Evolutionary conservation across 2,113 vertebrate genomes (phyloP).

Genomic region (Zonotrichia leucophrys): DNA sequence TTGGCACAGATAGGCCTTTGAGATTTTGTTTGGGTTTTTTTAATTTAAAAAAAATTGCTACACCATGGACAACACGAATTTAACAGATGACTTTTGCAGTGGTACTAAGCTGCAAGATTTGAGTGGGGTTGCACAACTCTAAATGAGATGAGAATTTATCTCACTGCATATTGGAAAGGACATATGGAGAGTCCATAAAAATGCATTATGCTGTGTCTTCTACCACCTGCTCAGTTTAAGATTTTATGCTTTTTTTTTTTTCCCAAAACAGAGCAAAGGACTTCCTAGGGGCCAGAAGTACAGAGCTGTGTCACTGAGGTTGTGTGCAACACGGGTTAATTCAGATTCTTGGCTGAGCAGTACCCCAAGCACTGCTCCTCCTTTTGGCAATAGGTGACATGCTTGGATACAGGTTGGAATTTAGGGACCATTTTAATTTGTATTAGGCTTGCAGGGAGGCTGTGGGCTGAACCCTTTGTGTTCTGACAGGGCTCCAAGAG

Average conservation of each 20-base stretch:
- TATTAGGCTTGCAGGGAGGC: not conserved
- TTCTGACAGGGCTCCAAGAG: not conserved
- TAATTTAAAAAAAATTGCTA: not conserved
- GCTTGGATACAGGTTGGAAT: not conserved
- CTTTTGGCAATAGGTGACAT: not conserved
- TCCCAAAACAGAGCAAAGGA: not conserved
- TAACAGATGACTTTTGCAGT: not conserved
- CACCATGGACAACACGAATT: not conserved
- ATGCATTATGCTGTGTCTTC: conserved; percentile 19
- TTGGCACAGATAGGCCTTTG: not conserved
- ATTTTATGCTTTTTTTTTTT: not conserved
- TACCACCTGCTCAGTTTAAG: not conserved
- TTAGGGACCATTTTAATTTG: not conserved
- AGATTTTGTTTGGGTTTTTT: not conserved
- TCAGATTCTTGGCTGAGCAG: not conserved
- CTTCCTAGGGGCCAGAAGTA: not conserved
- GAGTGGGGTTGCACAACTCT: not conserved
- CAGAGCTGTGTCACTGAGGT: not conserved
- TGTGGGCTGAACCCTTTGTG: not conserved
- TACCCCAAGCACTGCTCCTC: not conserved
- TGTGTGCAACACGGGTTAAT: not conserved
- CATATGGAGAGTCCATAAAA: not conserved
- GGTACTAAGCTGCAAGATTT: not conserved
- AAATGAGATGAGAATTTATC: not conserved
- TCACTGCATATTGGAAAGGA: not conserved